Evolutionary conservation across 1,140 invertebrate genomes (phyloP).

Genomic region (Ectropis grisescens): DNA sequence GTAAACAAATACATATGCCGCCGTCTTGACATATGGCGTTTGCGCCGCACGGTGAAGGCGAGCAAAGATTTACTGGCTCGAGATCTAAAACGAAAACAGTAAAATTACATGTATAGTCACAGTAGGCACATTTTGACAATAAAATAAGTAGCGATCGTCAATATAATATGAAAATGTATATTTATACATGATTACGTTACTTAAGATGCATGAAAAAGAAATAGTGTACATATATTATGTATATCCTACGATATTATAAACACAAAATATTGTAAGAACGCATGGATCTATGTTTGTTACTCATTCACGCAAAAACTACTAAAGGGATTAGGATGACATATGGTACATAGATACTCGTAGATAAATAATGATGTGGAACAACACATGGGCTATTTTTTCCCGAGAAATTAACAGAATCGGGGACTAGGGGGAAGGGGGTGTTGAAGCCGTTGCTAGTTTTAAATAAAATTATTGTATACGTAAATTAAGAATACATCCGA

Average conservation of each 20-base stretch:
- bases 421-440: constrained; percentile 77
- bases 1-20: constrained; percentile 75
- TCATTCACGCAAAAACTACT: no score
- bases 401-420: constrained; percentile 75
- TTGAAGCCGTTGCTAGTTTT: constrained; percentile 32
- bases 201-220: constrained; percentile 76
- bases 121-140: no score
- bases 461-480: no score
- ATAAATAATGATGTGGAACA: no score
- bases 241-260: no score
- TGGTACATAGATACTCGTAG: no score
- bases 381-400: no score
- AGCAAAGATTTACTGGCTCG: constrained; percentile 70
- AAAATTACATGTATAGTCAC: constrained; percentile 1
- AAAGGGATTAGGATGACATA: no score
- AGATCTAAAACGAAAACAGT: constrained; percentile 25
- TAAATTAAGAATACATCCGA: constrained; percentile 75
- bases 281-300: no score
- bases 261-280: no score
- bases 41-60: constrained; percentile 77
- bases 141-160: constrained; percentile 49
- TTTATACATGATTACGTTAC: no score
- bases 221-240: constrained; percentile 77
- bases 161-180: constrained; percentile 79
- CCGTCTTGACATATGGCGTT: constrained; percentile 74